Evolutionary conservation across 2,888 invertebrate genomes (phyloP), one percentile per base, ranked within the genome.

Genomic region (Scotopteryx bipunctaria): DNA sequence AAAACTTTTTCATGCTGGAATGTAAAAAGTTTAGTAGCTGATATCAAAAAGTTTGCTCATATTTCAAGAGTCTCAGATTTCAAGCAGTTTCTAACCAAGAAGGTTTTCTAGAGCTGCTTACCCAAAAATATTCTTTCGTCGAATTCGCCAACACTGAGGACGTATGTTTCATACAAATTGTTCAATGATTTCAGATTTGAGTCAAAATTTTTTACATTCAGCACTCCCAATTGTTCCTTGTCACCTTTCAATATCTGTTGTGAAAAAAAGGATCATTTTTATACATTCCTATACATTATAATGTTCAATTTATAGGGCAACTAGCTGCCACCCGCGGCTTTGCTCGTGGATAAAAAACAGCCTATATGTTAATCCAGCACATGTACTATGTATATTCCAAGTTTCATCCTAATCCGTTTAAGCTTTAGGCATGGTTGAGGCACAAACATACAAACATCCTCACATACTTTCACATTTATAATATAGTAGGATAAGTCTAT

Each of bases 111-210:
- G 37, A 46, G 43, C 17, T 44, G 76, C 83, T 93, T 92, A 92
- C 96, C 95, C 71, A 98, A 92, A 87, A 99, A 97, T 82, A 99
- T 96, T 73, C 98, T 93, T 83, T 99, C 99, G 81, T 99, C 99
- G 82, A 99, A 96, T 81, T 98, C 98, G 0, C 98, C 98, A 55
- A 95, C 95, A 77, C 94, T 96, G 27, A 98, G 88, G 15, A 99
- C 95, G 81, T 95, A 96, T 43, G 96, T 95, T 77, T 98, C 98
- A 80, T 99, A 99, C 6, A 94, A 91, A 78, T 94, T 96, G 65
- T 95, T 96, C 27, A 98, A 89, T 64, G 95, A 94, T 87, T 95
- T 97, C 21, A 95, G 93, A 86, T 98, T 99, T 11, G 91, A 88
- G 67, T 98, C 98, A 87, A 98, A 98, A 72, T 94, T 93, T 8